phyloP scores from a whole-genome alignment of 2,888 invertebrate genomes.

The Hemicrepidius hirtus region DNA sequence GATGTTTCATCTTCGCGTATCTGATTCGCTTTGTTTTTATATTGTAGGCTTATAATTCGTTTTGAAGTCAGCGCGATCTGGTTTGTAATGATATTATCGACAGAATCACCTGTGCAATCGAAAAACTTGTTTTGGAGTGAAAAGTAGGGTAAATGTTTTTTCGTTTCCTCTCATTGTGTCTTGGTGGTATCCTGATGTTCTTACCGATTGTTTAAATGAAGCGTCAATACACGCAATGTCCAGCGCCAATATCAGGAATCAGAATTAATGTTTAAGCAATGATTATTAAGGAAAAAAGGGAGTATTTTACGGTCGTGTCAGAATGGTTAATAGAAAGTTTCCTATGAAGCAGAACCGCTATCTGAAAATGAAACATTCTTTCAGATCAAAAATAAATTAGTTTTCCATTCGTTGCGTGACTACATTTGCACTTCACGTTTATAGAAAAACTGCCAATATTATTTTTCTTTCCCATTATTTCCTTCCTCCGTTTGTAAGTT shows the following conservation, averaged over 20 bases:
- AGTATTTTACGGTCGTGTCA: neutral
- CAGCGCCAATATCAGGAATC: too few relatives aligned
- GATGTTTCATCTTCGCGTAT: neutral
- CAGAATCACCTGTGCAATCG: constrained; percentile 18
- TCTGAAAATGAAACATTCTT: constrained; percentile 15
- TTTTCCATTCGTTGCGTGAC: constrained; percentile 41
- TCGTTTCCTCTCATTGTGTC: constrained; percentile 29
- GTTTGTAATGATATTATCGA: constrained; percentile 34
- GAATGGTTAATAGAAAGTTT: neutral
- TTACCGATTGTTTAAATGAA: too few relatives aligned
- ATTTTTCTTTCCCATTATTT: constrained; percentile 38
- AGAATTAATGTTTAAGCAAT: too few relatives aligned
- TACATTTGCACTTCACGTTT: constrained; percentile 31
- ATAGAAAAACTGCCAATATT: constrained; percentile 45
- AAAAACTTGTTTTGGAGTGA: constrained; percentile 14
- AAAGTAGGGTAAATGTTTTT: constrained; percentile 26
- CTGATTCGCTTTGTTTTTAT: constrained; percentile 6
- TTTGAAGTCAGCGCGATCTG: too few relatives aligned
- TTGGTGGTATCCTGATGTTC: neutral
- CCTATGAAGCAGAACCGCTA: neutral
- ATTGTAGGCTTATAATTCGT: neutral
- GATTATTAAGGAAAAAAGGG: too few relatives aligned
- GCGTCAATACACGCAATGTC: too few relatives aligned
- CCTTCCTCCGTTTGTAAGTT: constrained; percentile 36
- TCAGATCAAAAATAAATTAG: constrained; percentile 47